Evolutionary conservation across 2,113 vertebrate species (phyloP).

Genomic region (Microcebus griseorufus): DNA sequence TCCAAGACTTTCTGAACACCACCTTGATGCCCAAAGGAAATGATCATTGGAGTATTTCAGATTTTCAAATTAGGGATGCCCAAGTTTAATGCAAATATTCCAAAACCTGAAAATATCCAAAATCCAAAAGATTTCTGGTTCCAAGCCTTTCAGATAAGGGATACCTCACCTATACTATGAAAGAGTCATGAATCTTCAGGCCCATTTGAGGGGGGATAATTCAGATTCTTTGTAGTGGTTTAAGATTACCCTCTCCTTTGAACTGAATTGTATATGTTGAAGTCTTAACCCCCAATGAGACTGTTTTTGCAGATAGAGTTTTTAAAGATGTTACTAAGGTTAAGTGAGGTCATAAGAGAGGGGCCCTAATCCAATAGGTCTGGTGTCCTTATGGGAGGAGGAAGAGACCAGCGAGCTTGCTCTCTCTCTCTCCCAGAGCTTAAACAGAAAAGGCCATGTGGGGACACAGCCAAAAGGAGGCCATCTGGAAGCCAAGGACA

Average conservation of each 20-base stretch:
- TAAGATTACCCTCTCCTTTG: not conserved
- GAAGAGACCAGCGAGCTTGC: not conserved
- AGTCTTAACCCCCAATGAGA: not conserved
- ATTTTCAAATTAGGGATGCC: not conserved
- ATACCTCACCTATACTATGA: not conserved
- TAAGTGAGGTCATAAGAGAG: not conserved
- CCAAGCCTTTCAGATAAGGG: not conserved
- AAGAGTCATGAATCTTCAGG: not conserved
- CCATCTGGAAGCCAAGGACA: not conserved
- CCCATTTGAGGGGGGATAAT: not conserved
- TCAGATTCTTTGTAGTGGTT: not conserved
- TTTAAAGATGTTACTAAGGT: not conserved
- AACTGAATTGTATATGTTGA: not conserved
- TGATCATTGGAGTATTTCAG: not conserved
- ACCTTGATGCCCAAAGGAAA: not conserved
- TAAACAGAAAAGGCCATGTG: not conserved
- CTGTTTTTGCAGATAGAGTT: not conserved
- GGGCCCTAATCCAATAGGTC: not conserved
- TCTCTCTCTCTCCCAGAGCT: not conserved
- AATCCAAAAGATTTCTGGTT: not conserved
- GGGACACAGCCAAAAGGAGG: not conserved
- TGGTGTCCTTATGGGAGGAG: not conserved
- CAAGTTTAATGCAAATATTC: not conserved
- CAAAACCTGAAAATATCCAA: not conserved
- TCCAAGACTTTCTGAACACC: not conserved